Base-by-base conservation (phyloP, 2,113 vertebrate species). In the Mixornis gularis region DNA sequence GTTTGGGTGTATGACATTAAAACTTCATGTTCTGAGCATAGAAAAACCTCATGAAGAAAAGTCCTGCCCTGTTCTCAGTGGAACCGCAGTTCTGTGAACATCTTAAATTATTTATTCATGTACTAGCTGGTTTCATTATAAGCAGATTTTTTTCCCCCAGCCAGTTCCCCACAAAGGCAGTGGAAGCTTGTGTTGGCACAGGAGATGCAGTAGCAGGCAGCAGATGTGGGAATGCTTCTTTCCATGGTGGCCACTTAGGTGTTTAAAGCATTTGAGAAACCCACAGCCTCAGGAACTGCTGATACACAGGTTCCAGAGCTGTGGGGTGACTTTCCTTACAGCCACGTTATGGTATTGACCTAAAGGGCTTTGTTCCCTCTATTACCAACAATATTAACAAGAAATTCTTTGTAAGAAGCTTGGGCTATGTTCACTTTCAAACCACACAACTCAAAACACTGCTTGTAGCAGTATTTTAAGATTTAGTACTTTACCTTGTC, bases 221-320 rank as follows among this genome's bases (percentile, higher is more conserved):
- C 38, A 17, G 79, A 48, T 55, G 53, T 69, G 73, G 66, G 62
- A 89, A 72, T 6, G 38, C 48, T 43, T 6, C 81, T 70, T 88
- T 80, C 72, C 41, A 5, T 0, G 26, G 85, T 13, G 59, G 51
- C 36, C 5, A 17, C 85, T 89, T 25, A 7, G 0, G 0, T 1
- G 3, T 22, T 70, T 36, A 55, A 63, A 71, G 73, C 1, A 0
- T 55, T 16, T 25, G 16, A 48, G 87, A 89, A 91, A 62, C 22
- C 62, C 60, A 46, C 81, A 69, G 10, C 25, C 63, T 53, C 27
- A 14, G 80, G 24, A 90, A 79, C 16, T 71, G 90, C 73, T 91
- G 91, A 69, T 29, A 3, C 0, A 0, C 41, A 19, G 8, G 1
- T 93, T 96, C 63, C 77, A 46, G 73, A 77, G 94, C 58, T 27